Evolutionary conservation across 2,113 vertebrate species (phyloP).

Genomic region (Elgaria multicarinata): DNA sequence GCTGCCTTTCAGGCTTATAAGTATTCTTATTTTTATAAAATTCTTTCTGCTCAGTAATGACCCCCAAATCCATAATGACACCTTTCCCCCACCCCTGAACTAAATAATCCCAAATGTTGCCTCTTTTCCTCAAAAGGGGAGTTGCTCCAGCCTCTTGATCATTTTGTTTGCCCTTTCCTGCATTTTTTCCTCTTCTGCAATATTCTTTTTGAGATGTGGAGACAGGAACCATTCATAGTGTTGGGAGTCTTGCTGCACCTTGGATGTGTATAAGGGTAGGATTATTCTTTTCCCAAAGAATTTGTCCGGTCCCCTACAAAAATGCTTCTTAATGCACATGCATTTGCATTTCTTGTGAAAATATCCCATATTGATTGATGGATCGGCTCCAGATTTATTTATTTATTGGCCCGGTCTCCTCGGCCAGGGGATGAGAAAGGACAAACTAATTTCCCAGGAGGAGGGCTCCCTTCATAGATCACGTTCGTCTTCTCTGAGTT

Average conservation of each 20-base stretch:
- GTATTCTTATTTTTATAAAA: too few species aligned
- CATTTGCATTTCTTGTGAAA: background rate
- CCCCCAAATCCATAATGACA: too few species aligned
- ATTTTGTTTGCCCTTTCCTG: background rate
- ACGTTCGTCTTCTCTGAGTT: constrained; percentile 23
- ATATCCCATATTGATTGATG: background rate
- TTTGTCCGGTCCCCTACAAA: background rate
- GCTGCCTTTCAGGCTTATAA: too few species aligned
- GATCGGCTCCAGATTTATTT: too few species aligned
- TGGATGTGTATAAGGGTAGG: too few species aligned
- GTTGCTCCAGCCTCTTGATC: background rate
- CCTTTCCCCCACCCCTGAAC: too few species aligned
- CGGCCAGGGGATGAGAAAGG: background rate
- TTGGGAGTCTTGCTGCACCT: too few species aligned
- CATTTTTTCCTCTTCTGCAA: too few species aligned
- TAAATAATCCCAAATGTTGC: background rate
- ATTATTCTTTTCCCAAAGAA: background rate
- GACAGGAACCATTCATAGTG: too few species aligned
- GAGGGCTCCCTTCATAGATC: constrained; percentile 38
- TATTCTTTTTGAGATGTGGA: too few species aligned
- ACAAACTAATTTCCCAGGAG: constrained; percentile 24
- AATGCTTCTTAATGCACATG: too few species aligned
- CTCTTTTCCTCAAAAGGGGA: background rate
- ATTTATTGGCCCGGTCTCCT: background rate
- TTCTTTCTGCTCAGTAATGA: too few species aligned